Base-by-base conservation (phyloP, 2,797 vertebrate genomes). In the Tenualosa thibaudeaui region DNA sequence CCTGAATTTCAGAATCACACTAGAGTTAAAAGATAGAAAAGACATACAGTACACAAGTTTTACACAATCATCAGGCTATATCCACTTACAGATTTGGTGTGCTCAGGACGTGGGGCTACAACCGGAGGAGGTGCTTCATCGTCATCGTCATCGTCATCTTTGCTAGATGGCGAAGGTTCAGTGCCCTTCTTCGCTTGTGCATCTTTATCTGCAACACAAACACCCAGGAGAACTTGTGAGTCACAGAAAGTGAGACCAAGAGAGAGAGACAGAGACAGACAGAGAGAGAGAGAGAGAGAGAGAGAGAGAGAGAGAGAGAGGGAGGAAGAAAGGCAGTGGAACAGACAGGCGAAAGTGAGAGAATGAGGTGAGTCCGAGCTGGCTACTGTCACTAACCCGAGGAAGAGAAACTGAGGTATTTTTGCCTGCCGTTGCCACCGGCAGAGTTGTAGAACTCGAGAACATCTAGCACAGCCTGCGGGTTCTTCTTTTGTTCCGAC, bases 391-490 rank as follows among this genome's bases (percentile, higher is more conserved):
- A 90, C 95, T 93, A 88, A 99, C 98, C 97, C 84, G 97, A 94
- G 88, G 97, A 96, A 68, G 97, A 97, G 89, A 98, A 96, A 91
- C 98, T 98, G 94, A 99, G 95, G 85, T 99, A 99, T 91, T 99
- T 99, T 95, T 99, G 98, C 92, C 97, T 98, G 86, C 95, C 96
- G 60, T 97, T 98, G 92, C 96, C 96, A 7, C 96, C 96, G 5
- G 97, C 97, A 84, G 98, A 98, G 93, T 99, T 97, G 0, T 99
- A 99, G 94, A 99, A 99, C 91, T 99, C 99, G 88, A 99, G 96
- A 88, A 98, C 97, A 86, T 99, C 98, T 75, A 99, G 95, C 87
- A 99, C 98, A 0, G 97, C 97, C 95, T 99, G 98, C 9, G 98
- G 98, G 89, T 99, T 99, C 87, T 99, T 98, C 93, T 99, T 99